Evolutionary conservation across 2,888 invertebrate genomes (phyloP).

Genomic region (Tetropium fuscum): DNA sequence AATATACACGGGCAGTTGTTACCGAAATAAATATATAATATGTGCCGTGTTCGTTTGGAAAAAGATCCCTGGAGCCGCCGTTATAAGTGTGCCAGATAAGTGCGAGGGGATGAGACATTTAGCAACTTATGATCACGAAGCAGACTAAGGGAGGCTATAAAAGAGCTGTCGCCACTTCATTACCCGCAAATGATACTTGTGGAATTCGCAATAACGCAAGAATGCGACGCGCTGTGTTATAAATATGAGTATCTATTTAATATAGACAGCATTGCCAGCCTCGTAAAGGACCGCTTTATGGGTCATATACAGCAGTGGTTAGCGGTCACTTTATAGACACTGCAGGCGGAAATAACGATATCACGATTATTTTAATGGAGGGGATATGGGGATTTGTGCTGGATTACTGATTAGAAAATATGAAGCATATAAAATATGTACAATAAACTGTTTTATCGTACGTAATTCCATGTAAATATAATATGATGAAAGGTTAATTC

Average conservation of each 20-base stretch:
- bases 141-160: constrained; percentile 39
- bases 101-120: constrained; percentile 26
- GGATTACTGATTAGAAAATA: too few relatives aligned
- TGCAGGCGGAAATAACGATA: constrained; percentile 15
- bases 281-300: constrained; percentile 51
- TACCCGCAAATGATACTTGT: constrained; percentile 64
- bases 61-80: too few relatives aligned
- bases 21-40: too few relatives aligned
- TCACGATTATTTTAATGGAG: neutral
- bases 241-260: constrained; percentile 66
- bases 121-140: constrained; percentile 23
- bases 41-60: too few relatives aligned
- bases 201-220: constrained; percentile 67
- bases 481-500: neutral
- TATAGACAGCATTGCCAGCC: constrained; percentile 52
- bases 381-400: neutral
- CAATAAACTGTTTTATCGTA: too few relatives aligned
- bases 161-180: constrained; percentile 61
- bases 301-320: constrained; percentile 47
- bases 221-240: constrained; percentile 62
- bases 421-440: too few relatives aligned
- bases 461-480: too few relatives aligned
- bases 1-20: too few relatives aligned
- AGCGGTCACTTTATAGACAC: constrained; percentile 45
- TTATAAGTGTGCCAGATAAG: neutral